phyloP scores from a whole-genome alignment of 2,888 invertebrate species.

The Notodonta dromedarius region DNA sequence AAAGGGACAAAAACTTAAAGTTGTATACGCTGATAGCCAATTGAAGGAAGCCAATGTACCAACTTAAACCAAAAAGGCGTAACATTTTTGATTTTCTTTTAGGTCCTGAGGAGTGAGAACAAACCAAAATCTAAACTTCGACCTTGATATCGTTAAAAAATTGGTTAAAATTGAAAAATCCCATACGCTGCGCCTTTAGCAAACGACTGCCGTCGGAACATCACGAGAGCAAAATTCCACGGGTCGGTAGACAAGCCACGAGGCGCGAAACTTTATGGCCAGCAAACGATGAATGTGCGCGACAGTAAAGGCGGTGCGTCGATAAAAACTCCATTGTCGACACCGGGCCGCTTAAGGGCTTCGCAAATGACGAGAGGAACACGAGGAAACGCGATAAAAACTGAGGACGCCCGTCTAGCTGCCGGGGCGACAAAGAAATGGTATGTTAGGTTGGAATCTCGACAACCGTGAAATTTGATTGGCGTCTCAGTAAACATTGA shows the following conservation, averaged over 20 bases:
- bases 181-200: slow-evolving; percentile 33
- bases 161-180: slow-evolving; percentile 46
- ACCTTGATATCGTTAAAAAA: slow-evolving; percentile 29
- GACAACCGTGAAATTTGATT: slow-evolving; percentile 70
- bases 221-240: slow-evolving; percentile 56
- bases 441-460: slow-evolving; percentile 52
- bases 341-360: slow-evolving; percentile 66
- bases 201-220: slow-evolving; percentile 46
- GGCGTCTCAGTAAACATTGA: slow-evolving; percentile 52
- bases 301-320: slow-evolving; percentile 63
- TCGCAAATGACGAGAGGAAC: slow-evolving; percentile 70
- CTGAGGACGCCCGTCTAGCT: slow-evolving; percentile 56
- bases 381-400: slow-evolving; percentile 72
- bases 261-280: slow-evolving; percentile 65
- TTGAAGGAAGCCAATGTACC: too few relatives aligned
- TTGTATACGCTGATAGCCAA: too few relatives aligned
- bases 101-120: too few relatives aligned
- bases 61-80: too few relatives aligned
- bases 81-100: too few relatives aligned
- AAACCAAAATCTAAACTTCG: slow-evolving; percentile 3
- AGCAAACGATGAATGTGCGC: slow-evolving; percentile 68
- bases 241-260: slow-evolving; percentile 55
- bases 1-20: too few relatives aligned
- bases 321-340: slow-evolving; percentile 77
- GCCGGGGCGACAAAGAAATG: slow-evolving; percentile 58